phyloP scores from a whole-genome alignment of 2,113 vertebrate species.

The Brienomyrus longianalis region DNA sequence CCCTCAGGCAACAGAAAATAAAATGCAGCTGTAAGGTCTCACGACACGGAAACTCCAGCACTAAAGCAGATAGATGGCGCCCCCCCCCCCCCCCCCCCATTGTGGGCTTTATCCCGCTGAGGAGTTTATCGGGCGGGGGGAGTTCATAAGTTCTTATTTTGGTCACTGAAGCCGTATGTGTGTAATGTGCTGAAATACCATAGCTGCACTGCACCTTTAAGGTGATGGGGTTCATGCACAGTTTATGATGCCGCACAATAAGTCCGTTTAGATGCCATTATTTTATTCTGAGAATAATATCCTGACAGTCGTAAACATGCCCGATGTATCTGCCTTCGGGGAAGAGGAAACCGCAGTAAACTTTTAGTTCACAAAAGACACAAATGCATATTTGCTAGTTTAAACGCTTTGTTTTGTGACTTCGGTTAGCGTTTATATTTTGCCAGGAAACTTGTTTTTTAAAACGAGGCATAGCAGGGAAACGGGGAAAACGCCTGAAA shows the following conservation, averaged over 20 bases:
- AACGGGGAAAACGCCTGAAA: background rate
- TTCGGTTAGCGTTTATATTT: background rate
- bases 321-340: background rate
- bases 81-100: background rate
- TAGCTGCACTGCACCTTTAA: background rate
- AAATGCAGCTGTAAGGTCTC: background rate
- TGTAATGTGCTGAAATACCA: background rate
- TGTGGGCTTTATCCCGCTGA: background rate
- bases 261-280: background rate
- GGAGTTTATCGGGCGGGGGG: background rate
- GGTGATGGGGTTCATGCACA: background rate
- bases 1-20: background rate
- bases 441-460: background rate
- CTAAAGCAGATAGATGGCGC: background rate
- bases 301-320: background rate
- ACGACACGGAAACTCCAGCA: background rate
- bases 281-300: background rate
- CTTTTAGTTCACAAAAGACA: background rate
- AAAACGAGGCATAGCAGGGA: background rate
- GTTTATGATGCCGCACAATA: background rate
- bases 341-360: background rate
- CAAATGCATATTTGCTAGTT: background rate
- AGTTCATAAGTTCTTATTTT: background rate
- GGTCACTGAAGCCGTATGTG: background rate
- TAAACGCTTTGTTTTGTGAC: background rate